phyloP scores from a whole-genome alignment of 1,140 invertebrate species.

The Habropoda laboriosa region DNA sequence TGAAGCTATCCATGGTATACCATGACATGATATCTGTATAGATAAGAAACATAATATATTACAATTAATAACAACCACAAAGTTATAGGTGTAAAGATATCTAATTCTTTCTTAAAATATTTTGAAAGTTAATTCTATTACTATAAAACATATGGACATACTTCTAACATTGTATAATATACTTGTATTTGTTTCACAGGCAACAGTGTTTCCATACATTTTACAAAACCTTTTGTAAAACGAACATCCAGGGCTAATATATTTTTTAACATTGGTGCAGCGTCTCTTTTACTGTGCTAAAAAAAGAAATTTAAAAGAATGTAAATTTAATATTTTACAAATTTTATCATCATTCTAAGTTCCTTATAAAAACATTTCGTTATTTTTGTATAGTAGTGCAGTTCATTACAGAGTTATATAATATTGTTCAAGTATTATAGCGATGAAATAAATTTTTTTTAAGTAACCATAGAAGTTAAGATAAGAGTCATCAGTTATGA shows the following conservation, averaged over 20 bases:
- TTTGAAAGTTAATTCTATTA: background rate
- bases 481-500: background rate
- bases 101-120: conserved; percentile 8
- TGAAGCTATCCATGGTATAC: conserved; percentile 90
- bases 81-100: background rate
- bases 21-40: conserved; percentile 92
- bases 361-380: background rate
- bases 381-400: too few relatives aligned
- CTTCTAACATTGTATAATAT: conserved; percentile 87
- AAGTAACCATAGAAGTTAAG: too few relatives aligned
- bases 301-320: background rate
- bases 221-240: conserved; percentile 85
- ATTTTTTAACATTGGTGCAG: conserved; percentile 82
- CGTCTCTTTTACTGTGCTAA: conserved; percentile 78
- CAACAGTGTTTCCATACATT: conserved; percentile 82
- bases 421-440: too few relatives aligned
- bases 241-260: conserved; percentile 84
- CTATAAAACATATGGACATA: conserved; percentile 70
- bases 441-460: too few relatives aligned
- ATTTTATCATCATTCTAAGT: too few relatives aligned
- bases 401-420: too few relatives aligned
- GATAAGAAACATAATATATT: conserved; percentile 57
- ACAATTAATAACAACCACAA: background rate
- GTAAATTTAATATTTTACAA: background rate
- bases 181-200: conserved; percentile 84